A percentile compares a stretch with the other conserved stretches of the same genome.
phyloP scores from a whole-genome alignment of 2,113 vertebrate genomes.

The Brachionichthys hirsutus region DNA sequence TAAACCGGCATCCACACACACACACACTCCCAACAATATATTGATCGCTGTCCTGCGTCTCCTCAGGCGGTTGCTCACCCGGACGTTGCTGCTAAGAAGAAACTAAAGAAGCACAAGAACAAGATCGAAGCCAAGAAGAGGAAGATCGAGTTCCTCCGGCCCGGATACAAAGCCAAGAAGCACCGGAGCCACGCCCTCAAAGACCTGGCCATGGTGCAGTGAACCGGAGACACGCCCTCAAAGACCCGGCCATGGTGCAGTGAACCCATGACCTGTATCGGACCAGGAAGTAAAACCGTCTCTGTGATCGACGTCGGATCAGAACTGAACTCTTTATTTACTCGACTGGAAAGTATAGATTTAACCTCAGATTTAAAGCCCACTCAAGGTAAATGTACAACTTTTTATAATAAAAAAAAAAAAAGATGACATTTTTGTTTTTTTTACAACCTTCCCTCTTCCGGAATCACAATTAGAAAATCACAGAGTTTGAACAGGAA shows the following conservation, averaged over 20 bases:
- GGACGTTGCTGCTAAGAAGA: conserved; percentile 92
- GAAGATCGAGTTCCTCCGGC: conserved; percentile 88
- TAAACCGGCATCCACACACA: rapidly evolving
- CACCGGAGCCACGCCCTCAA: conserved; percentile 80
- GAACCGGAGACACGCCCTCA: conserved; percentile 74
- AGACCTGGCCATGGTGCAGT: conserved; percentile 90
- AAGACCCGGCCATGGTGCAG: conserved; percentile 89
- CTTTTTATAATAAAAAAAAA: conserved; percentile 51
- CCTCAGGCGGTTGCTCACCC: conserved; percentile 89
- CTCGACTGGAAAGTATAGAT: neutral
- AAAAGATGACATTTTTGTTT: conserved; percentile 29
- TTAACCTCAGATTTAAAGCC: too few species aligned
- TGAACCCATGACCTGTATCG: conserved; percentile 60
- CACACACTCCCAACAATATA: neutral
- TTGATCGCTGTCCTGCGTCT: neutral
- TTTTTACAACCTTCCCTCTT: neutral
- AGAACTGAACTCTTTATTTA: conserved; percentile 10
- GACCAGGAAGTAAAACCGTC: too few species aligned
- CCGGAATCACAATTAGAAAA: neutral
- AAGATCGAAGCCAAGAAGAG: conserved; percentile 93
- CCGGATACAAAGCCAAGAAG: conserved; percentile 89
- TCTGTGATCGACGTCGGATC: neutral
- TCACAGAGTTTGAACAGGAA: neutral
- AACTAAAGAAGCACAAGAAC: conserved; percentile 92
- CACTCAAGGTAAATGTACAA: conserved; percentile 42